Conservation (phyloP, 2,797 vertebrate species). For the Neosilurus mollespiculum region DNA sequence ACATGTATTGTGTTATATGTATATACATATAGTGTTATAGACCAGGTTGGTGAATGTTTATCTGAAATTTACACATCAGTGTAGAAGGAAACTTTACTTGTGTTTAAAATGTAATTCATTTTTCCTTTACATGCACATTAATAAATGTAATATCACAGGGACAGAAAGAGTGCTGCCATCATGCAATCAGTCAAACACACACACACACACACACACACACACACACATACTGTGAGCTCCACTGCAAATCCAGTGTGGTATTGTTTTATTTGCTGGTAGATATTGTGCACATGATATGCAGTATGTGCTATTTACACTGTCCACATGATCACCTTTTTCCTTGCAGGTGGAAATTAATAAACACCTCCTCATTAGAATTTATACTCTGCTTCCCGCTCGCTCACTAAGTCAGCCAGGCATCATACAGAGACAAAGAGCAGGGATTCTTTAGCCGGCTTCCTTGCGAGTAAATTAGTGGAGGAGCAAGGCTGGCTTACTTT, state of each 20-base stretch:
- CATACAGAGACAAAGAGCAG: constrained; percentile 38
- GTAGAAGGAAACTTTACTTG: neutral
- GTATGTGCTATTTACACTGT: constrained; percentile 26
- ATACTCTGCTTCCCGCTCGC: neutral
- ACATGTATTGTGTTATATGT: too few species aligned
- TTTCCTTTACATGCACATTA: constrained; percentile 5
- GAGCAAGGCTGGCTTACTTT: constrained; percentile 69
- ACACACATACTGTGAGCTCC: neutral
- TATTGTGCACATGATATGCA: constrained; percentile 17
- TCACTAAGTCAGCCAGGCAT: constrained; percentile 21
- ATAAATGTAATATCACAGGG: constrained; percentile 25
- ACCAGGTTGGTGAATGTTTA: neutral
- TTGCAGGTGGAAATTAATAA: constrained; percentile 42
- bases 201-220: neutral
- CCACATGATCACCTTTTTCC: constrained; percentile 43
- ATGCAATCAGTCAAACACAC: neutral
- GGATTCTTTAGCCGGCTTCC: constrained; percentile 49
- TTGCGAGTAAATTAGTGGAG: constrained; percentile 63
- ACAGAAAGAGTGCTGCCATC: neutral
- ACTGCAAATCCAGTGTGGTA: constrained; percentile 1
- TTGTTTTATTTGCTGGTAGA: constrained; percentile 34
- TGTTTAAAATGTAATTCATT: neutral
- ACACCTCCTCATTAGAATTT: constrained; percentile 43
- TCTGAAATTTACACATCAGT: neutral
- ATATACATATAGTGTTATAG: neutral